Evolutionary conservation across 2,888 invertebrate species (phyloP), one percentile per base, ranked within the genome.

Genomic region (Meghimatium bilineatum): DNA sequence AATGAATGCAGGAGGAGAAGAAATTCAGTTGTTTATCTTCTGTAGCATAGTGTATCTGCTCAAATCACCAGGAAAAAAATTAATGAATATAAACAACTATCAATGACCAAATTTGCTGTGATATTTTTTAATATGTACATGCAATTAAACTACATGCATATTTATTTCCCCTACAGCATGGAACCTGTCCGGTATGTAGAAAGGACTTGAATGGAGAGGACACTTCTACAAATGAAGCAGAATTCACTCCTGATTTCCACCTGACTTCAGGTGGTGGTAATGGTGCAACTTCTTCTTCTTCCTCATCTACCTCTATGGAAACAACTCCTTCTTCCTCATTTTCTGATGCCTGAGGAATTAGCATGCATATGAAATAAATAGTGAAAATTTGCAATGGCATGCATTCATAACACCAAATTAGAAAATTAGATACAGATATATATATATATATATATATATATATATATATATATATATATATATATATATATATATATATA

Each of bases 131-230:
- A 23, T 56, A n/a, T n/a, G n/a, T n/a, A n/a, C n/a, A n/a, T n/a
- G n/a, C n/a, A n/a, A n/a, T n/a, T n/a, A n/a, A n/a, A n/a, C n/a
- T n/a, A n/a, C n/a, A n/a, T n/a, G n/a, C 23, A 6, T 63, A 26
- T 63, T 63, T 63, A 23, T 63, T 63, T 23, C 26, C 10, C 52
- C 90, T 91, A 72, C 91, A 95, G 95, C 98, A 98, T 94, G 98
- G 97, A 86, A 98, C 98, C 75, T 98, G 98, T 93, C 98, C 98
- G 85, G 97, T 98, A 90, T 98, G 98, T 94, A 96, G 98, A 84
- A 97, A 97, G 94, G 95, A 95, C 92, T 94, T 96, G 90, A 94
- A 94, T 86, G 95, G 95, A 87, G 94, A 94, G 88, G 92, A 92
- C 79, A 89, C 89, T 0, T 88, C 90, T 6, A 87, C 88, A 26